Evolutionary conservation across 2,113 vertebrate genomes (phyloP), one percentile per base, ranked within the genome.

Genomic region (Trinectes maculatus): DNA sequence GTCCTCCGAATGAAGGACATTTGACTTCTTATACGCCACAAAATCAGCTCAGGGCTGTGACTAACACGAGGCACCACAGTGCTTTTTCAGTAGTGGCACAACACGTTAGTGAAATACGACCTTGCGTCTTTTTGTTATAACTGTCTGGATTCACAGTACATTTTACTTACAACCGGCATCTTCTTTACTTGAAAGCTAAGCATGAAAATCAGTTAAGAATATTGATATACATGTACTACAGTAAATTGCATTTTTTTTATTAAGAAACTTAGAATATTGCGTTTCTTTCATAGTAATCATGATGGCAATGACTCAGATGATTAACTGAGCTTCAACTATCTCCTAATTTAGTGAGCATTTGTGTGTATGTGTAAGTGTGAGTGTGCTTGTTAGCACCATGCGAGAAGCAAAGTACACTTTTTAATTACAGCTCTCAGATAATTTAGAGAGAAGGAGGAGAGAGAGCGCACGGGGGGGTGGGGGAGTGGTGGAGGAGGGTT

Each of bases 351-450:
- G 36, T 82, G 77, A 46, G 74, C 16, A 51, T 71, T 49, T 34
- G 43, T 26, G 51, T 13, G 19, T 9, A 8, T 19, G 19, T 15
- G 26, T 47, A n/a, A n/a, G 54, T 55, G 83, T 74, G 62, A 26
- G 18, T 85, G 64, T 47, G 59, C 76, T 85, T 80, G 76, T 88
- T 89, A 87, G 85, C 71, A 44, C 70, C 54, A 53, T 67, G 74
- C 79, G 40, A 76, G 80, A 79, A 81, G 71, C 67, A 74, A 84
- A 83, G 78, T 79, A 64, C 82, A 84, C 76, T 87, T 91, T 91
- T 89, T 89, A 87, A 89, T 89, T 87, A 89, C 86, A 85, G 82
- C 84, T 74, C 73, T 88, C 64, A 77, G 87, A 88, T 89, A 85
- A 87, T 89, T 86, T 84, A 84, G 84, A 68, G 74, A 78, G 70